These are phyloP conservation scores for Gila orcuttii DNA, from an alignment of 2,113 vertebrate species.

Conservation along the genomic window DNA sequence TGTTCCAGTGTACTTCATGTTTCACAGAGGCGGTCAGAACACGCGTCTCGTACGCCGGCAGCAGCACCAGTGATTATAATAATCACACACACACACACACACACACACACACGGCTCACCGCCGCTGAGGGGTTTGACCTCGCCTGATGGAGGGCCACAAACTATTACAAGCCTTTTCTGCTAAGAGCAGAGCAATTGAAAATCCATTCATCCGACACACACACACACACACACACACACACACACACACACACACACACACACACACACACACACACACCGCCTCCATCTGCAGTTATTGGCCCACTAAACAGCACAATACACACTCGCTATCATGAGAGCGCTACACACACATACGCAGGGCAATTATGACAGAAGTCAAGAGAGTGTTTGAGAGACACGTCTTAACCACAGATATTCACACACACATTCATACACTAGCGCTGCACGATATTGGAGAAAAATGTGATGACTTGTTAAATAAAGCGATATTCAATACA, in stretches of 20 bases:
- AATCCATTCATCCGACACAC: slow-evolving; percentile 51
- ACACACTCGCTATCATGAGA: neutral
- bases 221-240: neutral
- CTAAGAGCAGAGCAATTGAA: slow-evolving; percentile 56
- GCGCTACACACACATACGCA: neutral
- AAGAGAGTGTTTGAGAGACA: neutral
- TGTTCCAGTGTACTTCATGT: neutral
- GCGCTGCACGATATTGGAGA: no score
- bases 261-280: neutral
- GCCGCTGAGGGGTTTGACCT: slow-evolving; percentile 54
- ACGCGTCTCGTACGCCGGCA: no score
- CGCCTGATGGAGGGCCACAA: slow-evolving; percentile 65
- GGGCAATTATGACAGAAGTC: slow-evolving; percentile 4
- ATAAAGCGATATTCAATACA: no score
- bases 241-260: slow-evolving; percentile 21
- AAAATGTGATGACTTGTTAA: no score
- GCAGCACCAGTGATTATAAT: slow-evolving; percentile 23
- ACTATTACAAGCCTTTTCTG: slow-evolving; percentile 59
- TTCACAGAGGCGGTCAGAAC: neutral
- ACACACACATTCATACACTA: no score
- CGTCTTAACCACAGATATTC: neutral
- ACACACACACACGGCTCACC: neutral
- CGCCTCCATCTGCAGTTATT: slow-evolving; percentile 26
- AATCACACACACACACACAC: slow-evolving; percentile 16
- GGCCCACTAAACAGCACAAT: slow-evolving; percentile 11